phyloP scores from a whole-genome alignment of 1,140 invertebrate species.

The Polypedilum vanderplanki region DNA sequence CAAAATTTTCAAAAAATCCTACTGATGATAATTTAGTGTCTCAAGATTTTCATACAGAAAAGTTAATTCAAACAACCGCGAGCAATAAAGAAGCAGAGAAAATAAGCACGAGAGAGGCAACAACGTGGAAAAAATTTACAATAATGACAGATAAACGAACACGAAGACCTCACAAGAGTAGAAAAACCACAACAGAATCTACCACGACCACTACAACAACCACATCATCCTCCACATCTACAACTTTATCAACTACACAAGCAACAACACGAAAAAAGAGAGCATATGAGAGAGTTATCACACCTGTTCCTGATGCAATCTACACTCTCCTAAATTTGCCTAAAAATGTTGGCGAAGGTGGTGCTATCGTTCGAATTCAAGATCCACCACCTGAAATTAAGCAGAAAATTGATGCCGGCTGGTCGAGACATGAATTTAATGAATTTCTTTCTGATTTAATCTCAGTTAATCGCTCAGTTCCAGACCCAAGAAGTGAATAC shows the following conservation, averaged over 20 bases:
- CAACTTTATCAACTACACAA: too few species aligned
- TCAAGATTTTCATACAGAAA: background rate
- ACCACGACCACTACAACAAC: too few species aligned
- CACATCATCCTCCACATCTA: too few species aligned
- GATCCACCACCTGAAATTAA: background rate
- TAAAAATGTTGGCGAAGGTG: background rate
- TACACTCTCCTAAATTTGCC: background rate
- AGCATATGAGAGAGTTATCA: background rate
- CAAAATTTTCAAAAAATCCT: background rate
- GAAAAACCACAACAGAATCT: too few species aligned
- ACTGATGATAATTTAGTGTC: background rate
- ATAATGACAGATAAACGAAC: too few species aligned
- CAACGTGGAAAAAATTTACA: too few species aligned
- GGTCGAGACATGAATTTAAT: slow-evolving; percentile 59
- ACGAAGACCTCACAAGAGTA: too few species aligned
- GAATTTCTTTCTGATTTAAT: slow-evolving; percentile 76
- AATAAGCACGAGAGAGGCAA: too few species aligned
- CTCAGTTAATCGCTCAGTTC: slow-evolving; percentile 67
- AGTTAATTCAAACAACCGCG: background rate
- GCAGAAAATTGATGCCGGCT: slow-evolving; percentile 36
- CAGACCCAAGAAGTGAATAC: slow-evolving; percentile 67
- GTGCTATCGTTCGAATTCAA: background rate
- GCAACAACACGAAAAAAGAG: too few species aligned
- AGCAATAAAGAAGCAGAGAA: too few species aligned
- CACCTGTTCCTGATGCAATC: background rate